These are phyloP conservation scores for Hyles euphorbiae DNA, from an alignment of 1,140 invertebrate genomes.

Conservation along the genomic window DNA sequence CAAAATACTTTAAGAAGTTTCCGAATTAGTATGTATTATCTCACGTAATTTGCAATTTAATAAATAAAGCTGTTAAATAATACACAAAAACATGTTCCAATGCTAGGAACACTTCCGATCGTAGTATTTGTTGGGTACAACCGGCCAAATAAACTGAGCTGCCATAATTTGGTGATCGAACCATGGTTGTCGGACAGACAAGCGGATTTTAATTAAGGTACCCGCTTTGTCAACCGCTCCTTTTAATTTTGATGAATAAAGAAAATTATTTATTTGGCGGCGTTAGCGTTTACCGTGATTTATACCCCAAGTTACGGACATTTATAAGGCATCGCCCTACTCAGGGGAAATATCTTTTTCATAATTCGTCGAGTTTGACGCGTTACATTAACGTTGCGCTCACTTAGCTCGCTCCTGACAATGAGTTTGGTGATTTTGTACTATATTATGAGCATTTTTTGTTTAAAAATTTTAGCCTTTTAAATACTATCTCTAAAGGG, in stretches of 20 bases:
- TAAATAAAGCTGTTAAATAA: too few species aligned
- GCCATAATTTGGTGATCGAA: constrained; percentile 38
- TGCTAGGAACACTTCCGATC: constrained; percentile 24
- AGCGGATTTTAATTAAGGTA: constrained; percentile 65
- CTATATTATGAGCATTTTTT: background rate
- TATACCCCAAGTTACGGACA: constrained; percentile 59
- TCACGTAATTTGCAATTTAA: too few species aligned
- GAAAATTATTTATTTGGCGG: constrained; percentile 72
- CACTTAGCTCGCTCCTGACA: constrained; percentile 11
- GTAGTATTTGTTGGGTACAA: constrained; percentile 27
- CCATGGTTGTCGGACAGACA: constrained; percentile 34
- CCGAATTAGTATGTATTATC: too few species aligned
- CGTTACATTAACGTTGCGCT: constrained; percentile 24
- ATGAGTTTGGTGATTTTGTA: constrained; percentile 13
- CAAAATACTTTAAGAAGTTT: too few species aligned
- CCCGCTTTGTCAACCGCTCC: constrained; percentile 66
- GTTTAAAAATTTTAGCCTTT: too few species aligned
- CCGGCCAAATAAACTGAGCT: constrained; percentile 30
- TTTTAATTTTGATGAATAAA: constrained; percentile 74
- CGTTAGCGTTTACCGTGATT: constrained; percentile 61
- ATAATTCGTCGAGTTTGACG: constrained; percentile 39
- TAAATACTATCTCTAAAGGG: too few species aligned
- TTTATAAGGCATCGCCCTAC: constrained; percentile 46
- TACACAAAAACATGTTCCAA: background rate
- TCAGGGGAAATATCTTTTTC: constrained; percentile 46